phyloP scores from a whole-genome alignment of 2,888 invertebrate species.

The Polymixis lichenea region DNA sequence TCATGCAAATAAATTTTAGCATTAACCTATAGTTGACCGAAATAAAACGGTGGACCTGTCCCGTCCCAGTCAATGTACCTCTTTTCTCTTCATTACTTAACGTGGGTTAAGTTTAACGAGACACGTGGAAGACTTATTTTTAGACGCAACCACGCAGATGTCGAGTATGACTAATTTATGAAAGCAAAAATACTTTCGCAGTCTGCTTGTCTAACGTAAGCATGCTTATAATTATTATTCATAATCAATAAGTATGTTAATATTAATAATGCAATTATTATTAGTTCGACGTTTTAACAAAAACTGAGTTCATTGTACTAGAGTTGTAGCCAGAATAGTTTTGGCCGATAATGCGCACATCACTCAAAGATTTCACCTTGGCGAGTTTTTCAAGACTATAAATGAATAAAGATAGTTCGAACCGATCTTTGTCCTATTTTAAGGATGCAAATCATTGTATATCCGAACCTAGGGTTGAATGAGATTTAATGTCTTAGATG shows the following conservation, averaged over 20 bases:
- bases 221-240: neutral
- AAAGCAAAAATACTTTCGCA: conserved; percentile 24
- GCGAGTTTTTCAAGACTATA: conserved; percentile 14
- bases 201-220: conserved; percentile 21
- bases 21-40: neutral
- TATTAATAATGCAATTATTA: conserved; percentile 20
- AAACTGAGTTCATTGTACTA: conserved; percentile 44
- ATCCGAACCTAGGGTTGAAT: no score
- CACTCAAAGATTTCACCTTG: conserved; percentile 45
- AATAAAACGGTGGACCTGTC: neutral
- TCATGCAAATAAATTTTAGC: neutral
- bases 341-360: conserved; percentile 43
- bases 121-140: conserved; percentile 33
- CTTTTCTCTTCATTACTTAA: conserved; percentile 10
- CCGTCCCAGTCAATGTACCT: neutral
- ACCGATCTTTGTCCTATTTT: neutral
- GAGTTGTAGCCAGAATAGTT: conserved; percentile 47
- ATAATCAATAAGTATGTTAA: conserved; percentile 10
- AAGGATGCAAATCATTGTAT: neutral
- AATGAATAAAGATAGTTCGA: conserved; percentile 5
- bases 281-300: conserved; percentile 11
- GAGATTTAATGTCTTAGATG: no score
- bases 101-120: conserved; percentile 40
- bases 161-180: conserved; percentile 35
- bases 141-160: conserved; percentile 37